phyloP scores from a whole-genome alignment of 1,140 invertebrate genomes.

The Trichomalopsis sarcophagae region DNA sequence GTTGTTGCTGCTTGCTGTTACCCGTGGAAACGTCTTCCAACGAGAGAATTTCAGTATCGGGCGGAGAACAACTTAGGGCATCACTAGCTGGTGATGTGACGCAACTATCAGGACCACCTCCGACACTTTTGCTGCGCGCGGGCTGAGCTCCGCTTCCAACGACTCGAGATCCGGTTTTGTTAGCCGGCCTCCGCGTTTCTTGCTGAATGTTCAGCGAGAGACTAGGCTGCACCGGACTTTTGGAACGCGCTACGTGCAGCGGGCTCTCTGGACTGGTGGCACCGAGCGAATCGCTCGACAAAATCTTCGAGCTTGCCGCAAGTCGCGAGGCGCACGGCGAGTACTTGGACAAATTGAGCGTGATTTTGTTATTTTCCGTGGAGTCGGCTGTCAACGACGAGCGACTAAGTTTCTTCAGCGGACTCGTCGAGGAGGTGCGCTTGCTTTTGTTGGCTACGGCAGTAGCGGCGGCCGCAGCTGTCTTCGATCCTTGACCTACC shows the following conservation, averaged over 20 bases:
- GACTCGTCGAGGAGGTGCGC: conserved; percentile 62
- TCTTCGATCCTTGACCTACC: neutral
- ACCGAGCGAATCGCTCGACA: conserved; percentile 62
- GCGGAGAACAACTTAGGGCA: conserved; percentile 67
- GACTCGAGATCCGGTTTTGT: too few relatives aligned
- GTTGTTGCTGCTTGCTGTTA: neutral
- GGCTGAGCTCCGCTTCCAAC: neutral
- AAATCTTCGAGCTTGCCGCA: conserved; percentile 71
- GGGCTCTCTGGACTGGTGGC: conserved; percentile 65
- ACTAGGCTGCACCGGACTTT: conserved; percentile 64
- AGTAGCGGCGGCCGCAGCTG: neutral
- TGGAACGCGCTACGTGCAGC: conserved; percentile 62
- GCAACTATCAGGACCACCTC: conserved; percentile 60
- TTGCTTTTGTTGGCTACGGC: conserved; percentile 56
- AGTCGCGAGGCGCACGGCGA: conserved; percentile 72
- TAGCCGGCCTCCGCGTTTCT: conserved; percentile 57
- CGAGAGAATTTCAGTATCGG: conserved; percentile 61
- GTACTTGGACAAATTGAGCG: conserved; percentile 70
- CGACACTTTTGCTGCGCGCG: conserved; percentile 64
- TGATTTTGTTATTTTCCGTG: conserved; percentile 59
- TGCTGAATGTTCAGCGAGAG: conserved; percentile 65
- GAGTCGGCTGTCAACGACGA: conserved; percentile 67
- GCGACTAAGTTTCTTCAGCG: conserved; percentile 66
- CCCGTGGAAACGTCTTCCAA: conserved; percentile 17
- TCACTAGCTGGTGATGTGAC: conserved; percentile 69